phyloP scores from a whole-genome alignment of 2,113 vertebrate species.

The Pachyramphus minor region DNA sequence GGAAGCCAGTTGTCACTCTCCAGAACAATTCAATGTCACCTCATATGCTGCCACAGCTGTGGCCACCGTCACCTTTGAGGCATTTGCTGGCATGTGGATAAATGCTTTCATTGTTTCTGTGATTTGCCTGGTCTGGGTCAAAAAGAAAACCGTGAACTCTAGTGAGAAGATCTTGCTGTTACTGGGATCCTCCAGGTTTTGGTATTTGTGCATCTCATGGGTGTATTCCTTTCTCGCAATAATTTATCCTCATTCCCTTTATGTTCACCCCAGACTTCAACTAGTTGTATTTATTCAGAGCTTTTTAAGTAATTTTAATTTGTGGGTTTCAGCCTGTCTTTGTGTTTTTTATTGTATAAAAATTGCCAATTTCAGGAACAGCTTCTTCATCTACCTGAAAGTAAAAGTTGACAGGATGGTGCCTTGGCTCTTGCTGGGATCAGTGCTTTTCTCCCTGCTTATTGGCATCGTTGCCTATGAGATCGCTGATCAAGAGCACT shows the following conservation, averaged over 20 bases:
- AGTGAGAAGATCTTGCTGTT: slow-evolving; percentile 17
- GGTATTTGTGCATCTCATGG: background rate
- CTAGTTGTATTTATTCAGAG: background rate
- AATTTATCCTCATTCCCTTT: background rate
- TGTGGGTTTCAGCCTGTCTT: background rate
- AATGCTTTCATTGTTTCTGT: background rate
- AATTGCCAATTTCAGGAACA: background rate
- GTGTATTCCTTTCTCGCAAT: accelerated
- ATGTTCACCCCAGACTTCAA: background rate
- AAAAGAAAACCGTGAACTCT: background rate
- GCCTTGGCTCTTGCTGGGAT: background rate
- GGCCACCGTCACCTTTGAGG: background rate
- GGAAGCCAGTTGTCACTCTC: background rate
- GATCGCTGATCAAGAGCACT: accelerated
- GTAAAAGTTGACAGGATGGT: background rate
- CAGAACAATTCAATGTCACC: background rate
- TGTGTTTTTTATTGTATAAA: slow-evolving; percentile 22
- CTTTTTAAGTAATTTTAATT: background rate
- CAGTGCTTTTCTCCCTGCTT: background rate
- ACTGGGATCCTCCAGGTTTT: background rate
- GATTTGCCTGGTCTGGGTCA: background rate
- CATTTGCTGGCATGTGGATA: background rate
- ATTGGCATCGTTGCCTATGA: accelerated
- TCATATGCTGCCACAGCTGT: accelerated
- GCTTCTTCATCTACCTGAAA: background rate